Evolutionary conservation across 2,888 invertebrate genomes (phyloP).

Genomic region (Boloria euphrosyne): DNA sequence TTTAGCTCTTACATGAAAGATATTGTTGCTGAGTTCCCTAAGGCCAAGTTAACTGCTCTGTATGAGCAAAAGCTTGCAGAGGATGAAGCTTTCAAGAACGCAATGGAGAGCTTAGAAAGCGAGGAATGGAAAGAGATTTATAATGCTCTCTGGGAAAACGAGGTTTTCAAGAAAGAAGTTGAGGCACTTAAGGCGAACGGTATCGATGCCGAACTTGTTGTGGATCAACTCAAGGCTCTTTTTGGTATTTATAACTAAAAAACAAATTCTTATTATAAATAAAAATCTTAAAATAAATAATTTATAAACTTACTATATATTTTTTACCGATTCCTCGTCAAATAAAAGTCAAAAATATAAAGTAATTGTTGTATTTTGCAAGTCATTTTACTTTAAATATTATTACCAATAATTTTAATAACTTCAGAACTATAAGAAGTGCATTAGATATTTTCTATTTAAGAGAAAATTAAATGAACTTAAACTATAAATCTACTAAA

Average conservation of each 20-base stretch:
- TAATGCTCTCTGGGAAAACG: slow-evolving; percentile 56
- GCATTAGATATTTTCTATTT: no score
- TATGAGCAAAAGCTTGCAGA: slow-evolving; percentile 62
- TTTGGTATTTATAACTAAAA: slow-evolving; percentile 10
- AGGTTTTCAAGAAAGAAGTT: slow-evolving; percentile 58
- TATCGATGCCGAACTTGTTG: slow-evolving; percentile 44
- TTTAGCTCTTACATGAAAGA: slow-evolving; percentile 42
- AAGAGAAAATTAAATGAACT: no score
- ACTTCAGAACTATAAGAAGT: no score
- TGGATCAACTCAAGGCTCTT: slow-evolving; percentile 10
- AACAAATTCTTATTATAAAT: no score
- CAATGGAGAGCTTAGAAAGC: slow-evolving; percentile 60
- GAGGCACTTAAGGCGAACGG: slow-evolving; percentile 55
- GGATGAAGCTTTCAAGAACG: slow-evolving; percentile 58
- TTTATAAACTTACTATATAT: no score
- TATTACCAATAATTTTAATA: no score
- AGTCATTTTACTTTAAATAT: no score
- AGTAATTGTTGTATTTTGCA: no score
- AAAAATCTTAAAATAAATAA: no score
- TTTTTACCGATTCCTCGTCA: no score
- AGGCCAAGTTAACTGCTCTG: slow-evolving; percentile 56
- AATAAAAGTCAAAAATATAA: no score
- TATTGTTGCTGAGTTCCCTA: slow-evolving; percentile 41
- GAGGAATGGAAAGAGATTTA: slow-evolving; percentile 60
- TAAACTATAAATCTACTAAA: no score